Conservation (phyloP, 2,113 vertebrate genomes). For the Prochilodus magdalenae region DNA sequence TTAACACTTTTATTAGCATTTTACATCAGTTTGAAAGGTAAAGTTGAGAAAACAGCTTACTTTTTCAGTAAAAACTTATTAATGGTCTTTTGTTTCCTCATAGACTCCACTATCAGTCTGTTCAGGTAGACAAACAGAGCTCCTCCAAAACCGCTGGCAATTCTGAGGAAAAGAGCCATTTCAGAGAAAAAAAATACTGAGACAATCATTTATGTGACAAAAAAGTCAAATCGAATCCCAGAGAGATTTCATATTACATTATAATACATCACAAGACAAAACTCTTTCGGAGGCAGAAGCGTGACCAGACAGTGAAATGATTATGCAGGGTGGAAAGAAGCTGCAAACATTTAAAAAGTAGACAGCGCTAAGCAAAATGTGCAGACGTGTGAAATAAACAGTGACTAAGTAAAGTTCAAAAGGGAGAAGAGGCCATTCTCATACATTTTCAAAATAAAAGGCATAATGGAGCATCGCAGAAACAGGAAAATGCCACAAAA, state of each 20-base stretch:
- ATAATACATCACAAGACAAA: neutral
- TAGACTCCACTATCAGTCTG: constrained; percentile 95
- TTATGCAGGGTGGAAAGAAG: neutral
- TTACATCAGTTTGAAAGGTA: too few species aligned
- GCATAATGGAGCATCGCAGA: neutral
- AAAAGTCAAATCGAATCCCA: too few species aligned
- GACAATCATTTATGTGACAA: neutral
- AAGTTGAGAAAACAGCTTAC: constrained; percentile 77
- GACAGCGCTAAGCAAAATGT: neutral
- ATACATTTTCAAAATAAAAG: too few species aligned
- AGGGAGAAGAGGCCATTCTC: neutral
- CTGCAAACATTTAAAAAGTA: neutral
- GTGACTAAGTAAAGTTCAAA: neutral
- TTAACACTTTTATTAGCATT: too few species aligned
- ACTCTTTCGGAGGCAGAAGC: neutral
- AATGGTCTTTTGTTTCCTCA: constrained; percentile 96
- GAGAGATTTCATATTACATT: neutral
- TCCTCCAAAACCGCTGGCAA: constrained; percentile 93
- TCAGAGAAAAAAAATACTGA: constrained; percentile 18
- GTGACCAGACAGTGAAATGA: neutral
- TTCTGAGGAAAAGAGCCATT: constrained; percentile 71
- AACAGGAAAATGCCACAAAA: neutral
- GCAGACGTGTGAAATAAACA: constrained; percentile 3
- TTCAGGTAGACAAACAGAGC: constrained; percentile 97
- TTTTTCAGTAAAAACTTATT: constrained; percentile 97